Base-by-base conservation (phyloP, 2,113 vertebrate genomes). In the Burhinus oedicnemus region DNA sequence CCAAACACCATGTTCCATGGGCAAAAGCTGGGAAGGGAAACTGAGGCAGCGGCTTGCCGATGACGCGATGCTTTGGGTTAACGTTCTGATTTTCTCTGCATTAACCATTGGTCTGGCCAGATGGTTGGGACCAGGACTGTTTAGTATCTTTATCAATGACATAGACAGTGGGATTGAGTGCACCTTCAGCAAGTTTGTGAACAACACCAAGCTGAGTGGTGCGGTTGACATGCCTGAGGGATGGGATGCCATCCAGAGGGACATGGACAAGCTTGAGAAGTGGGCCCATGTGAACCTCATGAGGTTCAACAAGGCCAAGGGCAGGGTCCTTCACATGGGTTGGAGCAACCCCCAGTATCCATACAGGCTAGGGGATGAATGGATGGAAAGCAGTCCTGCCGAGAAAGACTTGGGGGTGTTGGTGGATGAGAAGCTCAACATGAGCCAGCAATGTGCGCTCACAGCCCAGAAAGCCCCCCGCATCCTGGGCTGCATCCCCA, bases 171-270 rank as follows among this genome's bases (percentile, higher is more conserved):
- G 12, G n/a, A 55, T 22, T 1, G 2, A 64, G 65, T 1, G 40
- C 29, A 20, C 8, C 12, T 34, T 29, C 68, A 30, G 38, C 15
- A 17, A 1, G 2, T 36, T 47, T 69, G 54, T 12, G 16, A 55
- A 9, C 49, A 47, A 20, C 30, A 17, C 34, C 23, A 25, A 20
- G 78, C 44, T 38, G 78, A 9, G 36, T 11, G 52, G 26, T 22
- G 44, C 0, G 0, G 9, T 17, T 7, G 11, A 36, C 8, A 3
- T 0, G 3, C 15, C 17, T 10, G 32, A 66, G 42, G 68, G 69
- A 15, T 0, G 5, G 17, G 36, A 44, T 44, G 19, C 6, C 32
- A 49, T n/a, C 30, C 42, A 16, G 42, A 13, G 51, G 34, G 51
- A 64, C 15, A 18, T 64, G 49, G 29, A 19, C 12, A 29, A 25